Conservation (phyloP, 2,888 invertebrate genomes). For the Liopterus haemorrhoidalis region DNA sequence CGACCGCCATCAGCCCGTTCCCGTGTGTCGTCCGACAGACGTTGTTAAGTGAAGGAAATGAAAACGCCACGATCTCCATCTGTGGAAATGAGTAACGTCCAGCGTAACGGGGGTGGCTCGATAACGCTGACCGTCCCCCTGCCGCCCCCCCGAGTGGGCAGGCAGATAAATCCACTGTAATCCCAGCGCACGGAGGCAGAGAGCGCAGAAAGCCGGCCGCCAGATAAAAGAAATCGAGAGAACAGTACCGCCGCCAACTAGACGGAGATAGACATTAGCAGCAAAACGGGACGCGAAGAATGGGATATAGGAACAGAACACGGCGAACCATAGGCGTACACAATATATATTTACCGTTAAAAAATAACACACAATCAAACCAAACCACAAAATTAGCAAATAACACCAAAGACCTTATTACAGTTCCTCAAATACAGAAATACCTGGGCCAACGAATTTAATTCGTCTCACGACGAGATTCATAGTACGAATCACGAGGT, state of each 20-base stretch:
- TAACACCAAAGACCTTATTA: too few relatives aligned
- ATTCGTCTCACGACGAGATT: too few relatives aligned
- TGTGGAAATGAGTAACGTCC: conserved; percentile 23
- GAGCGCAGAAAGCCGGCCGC: conserved; percentile 10
- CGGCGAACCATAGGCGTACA: too few relatives aligned
- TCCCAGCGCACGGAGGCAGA: not conserved
- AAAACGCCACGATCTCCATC: conserved; percentile 28
- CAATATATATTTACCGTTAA: too few relatives aligned
- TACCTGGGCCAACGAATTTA: too few relatives aligned
- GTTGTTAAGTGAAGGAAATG: conserved; percentile 26
- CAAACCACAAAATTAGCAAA: too few relatives aligned
- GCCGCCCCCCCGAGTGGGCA: not conserved
- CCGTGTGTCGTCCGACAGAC: conserved; percentile 24
- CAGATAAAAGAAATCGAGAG: conserved; percentile 22
- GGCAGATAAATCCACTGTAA: too few relatives aligned
- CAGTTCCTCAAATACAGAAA: too few relatives aligned
- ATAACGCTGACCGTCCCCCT: not conserved
- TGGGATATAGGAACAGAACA: too few relatives aligned
- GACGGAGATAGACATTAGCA: conserved; percentile 21
- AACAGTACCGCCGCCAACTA: conserved; percentile 5
- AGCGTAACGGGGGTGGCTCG: conserved; percentile 1
- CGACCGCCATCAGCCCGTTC: conserved; percentile 28
- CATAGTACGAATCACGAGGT: too few relatives aligned
- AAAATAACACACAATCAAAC: too few relatives aligned
- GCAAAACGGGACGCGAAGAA: too few relatives aligned